phyloP scores from a whole-genome alignment of 2,888 invertebrate species.

The Xanthorhoe spadicearia region DNA sequence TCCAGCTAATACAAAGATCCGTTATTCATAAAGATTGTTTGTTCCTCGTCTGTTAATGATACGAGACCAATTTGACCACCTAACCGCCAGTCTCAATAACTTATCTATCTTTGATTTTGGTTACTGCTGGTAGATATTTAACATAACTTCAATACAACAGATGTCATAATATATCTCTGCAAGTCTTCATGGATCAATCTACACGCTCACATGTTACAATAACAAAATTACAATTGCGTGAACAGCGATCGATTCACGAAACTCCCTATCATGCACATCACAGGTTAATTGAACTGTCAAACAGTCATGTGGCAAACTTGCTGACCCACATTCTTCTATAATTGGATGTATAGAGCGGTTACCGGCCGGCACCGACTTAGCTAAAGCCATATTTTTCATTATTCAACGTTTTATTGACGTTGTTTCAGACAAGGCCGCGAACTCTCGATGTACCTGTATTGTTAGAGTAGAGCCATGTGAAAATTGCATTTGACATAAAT shows the following conservation, averaged over 20 bases:
- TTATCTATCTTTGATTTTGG: too few species aligned
- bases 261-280: slow-evolving; percentile 30
- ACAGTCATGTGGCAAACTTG: slow-evolving; percentile 44
- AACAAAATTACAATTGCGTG: slow-evolving; percentile 27
- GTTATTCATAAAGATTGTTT: too few species aligned
- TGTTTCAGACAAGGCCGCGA: slow-evolving; percentile 38
- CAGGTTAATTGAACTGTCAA: slow-evolving; percentile 46
- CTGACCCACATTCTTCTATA: slow-evolving; percentile 50
- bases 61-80: too few species aligned
- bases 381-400: slow-evolving; percentile 27
- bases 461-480: too few species aligned
- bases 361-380: slow-evolving; percentile 37
- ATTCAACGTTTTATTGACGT: slow-evolving; percentile 35
- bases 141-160: too few species aligned
- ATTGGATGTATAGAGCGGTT: slow-evolving; percentile 39
- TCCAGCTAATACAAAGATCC: too few species aligned
- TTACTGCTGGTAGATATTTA: too few species aligned
- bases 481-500: too few species aligned
- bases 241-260: slow-evolving; percentile 33
- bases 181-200: neutral
- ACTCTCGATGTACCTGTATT: neutral
- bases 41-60: too few species aligned
- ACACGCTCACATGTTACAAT: slow-evolving; percentile 6
- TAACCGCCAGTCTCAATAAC: too few species aligned
- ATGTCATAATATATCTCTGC: too few species aligned